A percentile compares a stretch with the other conserved stretches of the same genome.
These are phyloP conservation scores for Glareola pratincola DNA, from an alignment of 2,113 vertebrate species.

Conservation along the genomic window DNA sequence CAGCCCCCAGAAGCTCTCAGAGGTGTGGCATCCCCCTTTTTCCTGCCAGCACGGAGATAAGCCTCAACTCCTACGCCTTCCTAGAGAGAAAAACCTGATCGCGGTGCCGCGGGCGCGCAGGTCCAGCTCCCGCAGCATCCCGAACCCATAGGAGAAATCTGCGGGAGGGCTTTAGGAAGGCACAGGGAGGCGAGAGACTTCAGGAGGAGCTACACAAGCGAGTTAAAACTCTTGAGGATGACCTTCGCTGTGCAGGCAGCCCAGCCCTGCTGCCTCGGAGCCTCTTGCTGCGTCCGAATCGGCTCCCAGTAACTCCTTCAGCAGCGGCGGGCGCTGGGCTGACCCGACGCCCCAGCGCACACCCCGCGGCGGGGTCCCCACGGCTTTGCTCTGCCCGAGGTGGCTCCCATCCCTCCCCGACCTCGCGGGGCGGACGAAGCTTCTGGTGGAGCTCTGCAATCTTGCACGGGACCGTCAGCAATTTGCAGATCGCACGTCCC, in stretches of 20 bases:
- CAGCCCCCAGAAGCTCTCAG: background rate
- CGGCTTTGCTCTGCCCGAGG: rapidly evolving
- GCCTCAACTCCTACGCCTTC: background rate
- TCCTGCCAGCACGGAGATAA: background rate
- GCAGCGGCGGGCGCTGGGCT: background rate
- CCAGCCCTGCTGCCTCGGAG: background rate
- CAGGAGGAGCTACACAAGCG: background rate
- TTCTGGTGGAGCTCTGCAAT: background rate
- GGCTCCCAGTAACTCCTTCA: background rate
- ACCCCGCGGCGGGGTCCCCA: rapidly evolving
- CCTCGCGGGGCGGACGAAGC: rapidly evolving
- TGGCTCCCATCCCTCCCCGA: background rate
- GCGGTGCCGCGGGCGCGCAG: rapidly evolving
- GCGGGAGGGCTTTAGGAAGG: background rate
- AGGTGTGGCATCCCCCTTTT: slow-evolving; percentile 13
- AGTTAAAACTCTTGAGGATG: background rate
- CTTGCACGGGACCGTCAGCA: background rate
- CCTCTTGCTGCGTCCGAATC: background rate
- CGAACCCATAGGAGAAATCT: rapidly evolving
- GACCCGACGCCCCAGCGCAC: background rate
- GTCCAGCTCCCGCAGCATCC: background rate
- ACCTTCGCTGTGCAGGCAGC: background rate
- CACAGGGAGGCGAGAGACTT: background rate
- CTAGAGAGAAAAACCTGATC: background rate
- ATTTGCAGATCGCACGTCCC: background rate